Conservation (phyloP, 30 jellyfish, hydroid and myxozoan species). For the Turritopsis rubra region DNA sequence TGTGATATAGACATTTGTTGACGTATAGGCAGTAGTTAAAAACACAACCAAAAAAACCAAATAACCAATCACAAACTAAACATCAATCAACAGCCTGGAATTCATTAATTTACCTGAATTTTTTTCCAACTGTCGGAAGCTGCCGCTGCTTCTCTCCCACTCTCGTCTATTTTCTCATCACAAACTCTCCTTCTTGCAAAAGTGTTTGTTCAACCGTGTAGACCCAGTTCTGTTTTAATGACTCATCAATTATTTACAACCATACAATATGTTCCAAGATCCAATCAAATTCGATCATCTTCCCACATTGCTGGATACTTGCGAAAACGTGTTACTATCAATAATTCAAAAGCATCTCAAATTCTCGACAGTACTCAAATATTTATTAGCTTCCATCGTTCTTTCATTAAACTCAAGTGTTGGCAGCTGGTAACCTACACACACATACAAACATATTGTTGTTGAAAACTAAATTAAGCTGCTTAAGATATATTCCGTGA, state of each 20-base stretch:
- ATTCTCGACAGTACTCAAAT: neutral
- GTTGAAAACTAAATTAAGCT: neutral
- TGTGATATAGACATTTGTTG: too few species aligned
- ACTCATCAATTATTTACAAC: neutral
- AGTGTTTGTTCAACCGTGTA: neutral
- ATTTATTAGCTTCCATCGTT: neutral
- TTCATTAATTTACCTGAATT: neutral
- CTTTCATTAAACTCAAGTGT: neutral
- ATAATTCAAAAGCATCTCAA: neutral
- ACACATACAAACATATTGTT: neutral
- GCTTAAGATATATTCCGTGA: neutral
- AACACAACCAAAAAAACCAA: too few species aligned
- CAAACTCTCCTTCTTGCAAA: neutral
- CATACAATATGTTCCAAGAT: neutral
- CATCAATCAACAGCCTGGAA: neutral
- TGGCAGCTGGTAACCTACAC: neutral
- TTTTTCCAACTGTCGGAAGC: neutral
- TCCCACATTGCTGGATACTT: neutral
- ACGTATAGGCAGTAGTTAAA: too few species aligned
- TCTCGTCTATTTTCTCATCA: neutral
- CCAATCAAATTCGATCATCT: neutral
- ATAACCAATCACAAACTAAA: too few species aligned
- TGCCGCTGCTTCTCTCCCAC: neutral
- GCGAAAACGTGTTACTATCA: neutral
- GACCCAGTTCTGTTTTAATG: neutral